Percentiles rank a stretch among this genome's conserved stretches.
These are phyloP conservation scores for Tanytarsus gracilentus DNA, from an alignment of 2,888 invertebrate genomes.

Conservation along the genomic window DNA sequence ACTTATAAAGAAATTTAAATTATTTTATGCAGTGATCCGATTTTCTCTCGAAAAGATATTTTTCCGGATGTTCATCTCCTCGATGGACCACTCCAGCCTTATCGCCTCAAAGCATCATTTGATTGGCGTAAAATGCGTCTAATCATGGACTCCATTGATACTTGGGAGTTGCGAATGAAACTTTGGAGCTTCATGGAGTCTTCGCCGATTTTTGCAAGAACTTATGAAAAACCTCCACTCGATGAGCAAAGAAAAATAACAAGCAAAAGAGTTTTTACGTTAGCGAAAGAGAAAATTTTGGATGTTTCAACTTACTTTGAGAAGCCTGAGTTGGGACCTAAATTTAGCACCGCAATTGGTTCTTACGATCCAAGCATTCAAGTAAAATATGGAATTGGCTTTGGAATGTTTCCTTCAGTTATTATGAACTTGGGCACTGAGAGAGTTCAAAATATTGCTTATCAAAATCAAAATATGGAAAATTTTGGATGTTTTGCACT, in stretches of 20 bases:
- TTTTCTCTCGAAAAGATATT: conserved; percentile 35
- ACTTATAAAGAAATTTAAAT: too few relatives aligned
- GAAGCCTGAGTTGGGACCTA: conserved; percentile 46
- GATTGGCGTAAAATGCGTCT: conserved; percentile 56
- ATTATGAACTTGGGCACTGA: conserved; percentile 56
- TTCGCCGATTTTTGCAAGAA: conserved; percentile 50
- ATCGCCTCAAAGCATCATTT: conserved; percentile 55
- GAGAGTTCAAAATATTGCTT: conserved; percentile 51
- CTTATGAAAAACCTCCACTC: conserved; percentile 44
- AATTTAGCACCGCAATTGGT: conserved; percentile 48
- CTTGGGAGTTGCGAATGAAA: conserved; percentile 34
- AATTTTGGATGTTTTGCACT: conserved; percentile 69
- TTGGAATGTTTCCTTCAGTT: conserved; percentile 57
- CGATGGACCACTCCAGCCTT: conserved; percentile 53
- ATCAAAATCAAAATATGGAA: conserved; percentile 39
- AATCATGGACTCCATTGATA: conserved; percentile 47
- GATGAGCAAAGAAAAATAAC: conserved; percentile 51
- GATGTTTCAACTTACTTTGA: conserved; percentile 37
- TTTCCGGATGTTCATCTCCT: conserved; percentile 50
- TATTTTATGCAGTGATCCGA: not conserved
- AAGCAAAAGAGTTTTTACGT: conserved; percentile 51
- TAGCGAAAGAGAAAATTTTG: conserved; percentile 57
- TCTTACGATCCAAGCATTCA: conserved; percentile 54
- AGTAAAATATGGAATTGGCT: conserved; percentile 57
- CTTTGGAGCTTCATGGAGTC: conserved; percentile 51